Conservation (phyloP, 2,113 vertebrate genomes). For the Cyprinodon brontotheroides region DNA sequence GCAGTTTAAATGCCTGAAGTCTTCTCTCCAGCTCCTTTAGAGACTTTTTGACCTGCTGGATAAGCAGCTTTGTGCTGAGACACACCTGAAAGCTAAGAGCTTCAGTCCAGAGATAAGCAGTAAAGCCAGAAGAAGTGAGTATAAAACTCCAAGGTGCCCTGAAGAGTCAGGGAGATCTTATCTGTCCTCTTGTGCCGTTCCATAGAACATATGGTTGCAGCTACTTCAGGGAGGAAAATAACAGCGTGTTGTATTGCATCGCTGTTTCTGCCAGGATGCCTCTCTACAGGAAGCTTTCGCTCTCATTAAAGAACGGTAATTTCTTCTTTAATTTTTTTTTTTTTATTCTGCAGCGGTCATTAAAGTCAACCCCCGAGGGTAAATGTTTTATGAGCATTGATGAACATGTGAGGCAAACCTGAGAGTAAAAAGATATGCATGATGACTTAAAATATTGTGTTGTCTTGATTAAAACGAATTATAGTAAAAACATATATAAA, state of each 20-base stretch:
- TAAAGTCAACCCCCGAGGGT: slow-evolving; percentile 52
- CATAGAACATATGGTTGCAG: slow-evolving; percentile 33
- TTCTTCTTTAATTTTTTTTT: too few species aligned
- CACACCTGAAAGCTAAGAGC: not conserved
- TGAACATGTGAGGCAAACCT: slow-evolving; percentile 47
- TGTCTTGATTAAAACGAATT: not conserved
- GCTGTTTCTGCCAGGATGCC: slow-evolving; percentile 28
- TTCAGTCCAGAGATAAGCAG: not conserved
- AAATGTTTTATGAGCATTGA: slow-evolving; percentile 42
- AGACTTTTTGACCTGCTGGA: not conserved
- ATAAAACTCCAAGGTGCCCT: slow-evolving; percentile 7
- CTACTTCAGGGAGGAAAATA: slow-evolving; percentile 32
- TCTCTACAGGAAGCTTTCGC: slow-evolving; percentile 40
- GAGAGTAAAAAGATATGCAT: slow-evolving; percentile 23
- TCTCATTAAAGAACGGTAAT: slow-evolving; percentile 58
- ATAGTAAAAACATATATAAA: not conserved
- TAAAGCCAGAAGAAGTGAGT: not conserved
- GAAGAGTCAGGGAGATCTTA: slow-evolving; percentile 5
- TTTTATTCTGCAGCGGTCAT: slow-evolving; percentile 52
- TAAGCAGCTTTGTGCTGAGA: not conserved
- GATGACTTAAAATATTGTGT: not conserved
- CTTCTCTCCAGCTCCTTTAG: too few species aligned
- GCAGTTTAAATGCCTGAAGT: too few species aligned
- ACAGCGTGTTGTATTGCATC: slow-evolving; percentile 25
- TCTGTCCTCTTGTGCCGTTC: slow-evolving; percentile 20